Conservation (phyloP, 2,797 vertebrate genomes). For the Schizopygopsis pylzovi region DNA sequence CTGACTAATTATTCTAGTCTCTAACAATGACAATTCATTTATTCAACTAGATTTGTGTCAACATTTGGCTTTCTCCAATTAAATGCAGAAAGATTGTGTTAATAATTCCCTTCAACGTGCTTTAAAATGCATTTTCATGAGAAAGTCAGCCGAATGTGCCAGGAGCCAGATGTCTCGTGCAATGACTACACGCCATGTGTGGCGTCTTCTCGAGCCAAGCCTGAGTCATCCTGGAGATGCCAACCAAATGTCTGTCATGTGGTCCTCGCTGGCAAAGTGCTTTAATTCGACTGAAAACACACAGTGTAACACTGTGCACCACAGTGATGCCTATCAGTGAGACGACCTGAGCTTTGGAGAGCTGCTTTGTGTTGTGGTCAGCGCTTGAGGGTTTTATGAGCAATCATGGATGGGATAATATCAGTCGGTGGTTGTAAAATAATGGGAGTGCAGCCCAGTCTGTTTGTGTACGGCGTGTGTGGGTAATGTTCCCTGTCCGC, state of each 20-base stretch:
- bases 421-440: constrained; percentile 46
- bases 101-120: constrained; percentile 23
- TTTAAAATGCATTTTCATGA: constrained; percentile 32
- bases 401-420: constrained; percentile 21
- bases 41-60: constrained; percentile 8
- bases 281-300: background rate
- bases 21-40: background rate
- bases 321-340: background rate
- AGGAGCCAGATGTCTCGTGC: constrained; percentile 51
- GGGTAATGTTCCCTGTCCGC: constrained; percentile 49
- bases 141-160: constrained; percentile 9
- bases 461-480: constrained; percentile 36
- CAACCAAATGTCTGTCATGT: constrained; percentile 48
- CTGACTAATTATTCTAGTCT: background rate
- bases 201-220: constrained; percentile 31
- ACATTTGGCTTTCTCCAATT: constrained; percentile 17
- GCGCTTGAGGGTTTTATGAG: constrained; percentile 48
- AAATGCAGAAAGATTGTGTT: background rate
- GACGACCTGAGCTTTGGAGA: background rate
- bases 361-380: background rate
- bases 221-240: constrained; percentile 49
- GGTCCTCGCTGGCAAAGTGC: constrained; percentile 4
- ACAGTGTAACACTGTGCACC: background rate
- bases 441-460: constrained; percentile 5
- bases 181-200: constrained; percentile 56